Evolutionary conservation across 2,797 vertebrate species (phyloP).

Genomic region (Hoplostethus atlanticus): DNA sequence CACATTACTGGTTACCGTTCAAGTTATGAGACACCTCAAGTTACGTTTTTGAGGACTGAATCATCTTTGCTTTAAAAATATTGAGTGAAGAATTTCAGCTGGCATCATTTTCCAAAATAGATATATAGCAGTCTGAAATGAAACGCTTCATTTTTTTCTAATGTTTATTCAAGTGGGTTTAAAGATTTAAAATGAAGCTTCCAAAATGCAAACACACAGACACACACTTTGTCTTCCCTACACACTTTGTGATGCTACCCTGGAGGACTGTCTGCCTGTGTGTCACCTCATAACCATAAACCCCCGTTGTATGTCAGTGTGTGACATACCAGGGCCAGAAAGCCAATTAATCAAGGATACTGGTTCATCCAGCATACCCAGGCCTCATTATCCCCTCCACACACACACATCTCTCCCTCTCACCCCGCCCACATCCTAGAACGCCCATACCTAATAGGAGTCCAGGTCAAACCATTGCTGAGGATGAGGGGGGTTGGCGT

Average conservation of each 20-base stretch:
- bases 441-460: no score
- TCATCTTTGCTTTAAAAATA: no score
- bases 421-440: no score
- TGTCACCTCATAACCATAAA: conserved; percentile 20
- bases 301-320: not conserved
- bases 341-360: conserved; percentile 1
- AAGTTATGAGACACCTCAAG: no score
- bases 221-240: not conserved
- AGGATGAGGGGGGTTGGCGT: no score
- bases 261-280: conserved; percentile 4
- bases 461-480: no score
- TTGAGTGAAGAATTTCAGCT: no score
- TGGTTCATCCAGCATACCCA: not conserved
- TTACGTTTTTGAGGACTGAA: no score
- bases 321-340: conserved; percentile 3
- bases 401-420: not conserved
- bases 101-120: not conserved
- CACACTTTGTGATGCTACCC: conserved; percentile 12
- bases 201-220: not conserved
- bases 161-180: not conserved
- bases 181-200: conserved; percentile 26
- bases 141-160: not conserved
- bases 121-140: not conserved
- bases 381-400: not conserved
- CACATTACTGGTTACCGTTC: no score